phyloP scores from a whole-genome alignment of 1,140 invertebrate genomes.

The Orchestia grillus region DNA sequence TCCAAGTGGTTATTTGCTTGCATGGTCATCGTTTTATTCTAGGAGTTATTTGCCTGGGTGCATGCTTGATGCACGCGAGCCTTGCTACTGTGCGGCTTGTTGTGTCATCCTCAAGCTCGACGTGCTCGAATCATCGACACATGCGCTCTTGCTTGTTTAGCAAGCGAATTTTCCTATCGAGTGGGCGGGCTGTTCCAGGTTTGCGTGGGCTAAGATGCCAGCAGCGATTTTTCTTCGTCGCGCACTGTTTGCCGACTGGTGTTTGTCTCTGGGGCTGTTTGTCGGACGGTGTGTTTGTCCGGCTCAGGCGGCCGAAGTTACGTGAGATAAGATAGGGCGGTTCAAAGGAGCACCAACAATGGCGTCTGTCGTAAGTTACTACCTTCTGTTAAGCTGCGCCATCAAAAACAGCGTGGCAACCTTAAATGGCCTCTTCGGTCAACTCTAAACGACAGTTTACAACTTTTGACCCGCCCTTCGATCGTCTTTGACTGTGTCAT shows the following conservation, averaged over 20 bases:
- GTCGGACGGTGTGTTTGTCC: slow-evolving; percentile 4
- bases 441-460: slow-evolving; percentile 34
- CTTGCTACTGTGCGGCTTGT: not conserved
- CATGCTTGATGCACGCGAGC: not conserved
- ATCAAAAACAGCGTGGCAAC: slow-evolving; percentile 22
- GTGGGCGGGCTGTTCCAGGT: not conserved
- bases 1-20: not conserved
- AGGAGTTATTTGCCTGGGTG: not conserved
- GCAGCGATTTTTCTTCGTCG: not conserved
- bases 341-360: slow-evolving; percentile 22
- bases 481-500: not conserved
- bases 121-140: not conserved
- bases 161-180: not conserved
- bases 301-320: not conserved
- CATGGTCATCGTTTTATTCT: not conserved
- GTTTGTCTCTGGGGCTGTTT: not conserved
- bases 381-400: slow-evolving; percentile 23
- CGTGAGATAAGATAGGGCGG: not conserved
- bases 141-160: not conserved
- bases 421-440: not conserved
- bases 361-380: slow-evolving; percentile 34
- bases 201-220: not conserved
- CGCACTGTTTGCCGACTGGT: not conserved
- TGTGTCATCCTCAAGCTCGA: too few relatives aligned
- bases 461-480: slow-evolving; percentile 1